phyloP scores from a whole-genome alignment of 2,797 vertebrate genomes.

The Amblyraja radiata region DNA sequence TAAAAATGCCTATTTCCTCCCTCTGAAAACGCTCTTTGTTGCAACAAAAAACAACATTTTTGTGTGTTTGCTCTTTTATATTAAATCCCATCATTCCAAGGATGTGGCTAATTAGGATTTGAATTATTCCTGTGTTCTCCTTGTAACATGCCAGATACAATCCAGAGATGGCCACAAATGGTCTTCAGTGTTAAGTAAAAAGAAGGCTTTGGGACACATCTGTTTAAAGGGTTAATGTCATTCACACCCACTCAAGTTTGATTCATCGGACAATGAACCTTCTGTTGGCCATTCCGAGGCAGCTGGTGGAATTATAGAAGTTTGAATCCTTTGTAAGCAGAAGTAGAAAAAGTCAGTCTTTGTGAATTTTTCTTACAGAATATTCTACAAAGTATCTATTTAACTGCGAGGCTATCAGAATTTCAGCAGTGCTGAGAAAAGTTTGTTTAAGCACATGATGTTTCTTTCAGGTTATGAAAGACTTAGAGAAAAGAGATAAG shows the following conservation, averaged over 20 bases:
- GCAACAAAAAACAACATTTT: slow-evolving; percentile 34
- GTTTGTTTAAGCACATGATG: slow-evolving; percentile 15
- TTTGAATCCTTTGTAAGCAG: slow-evolving; percentile 23
- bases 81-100: slow-evolving; percentile 36
- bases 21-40: slow-evolving; percentile 26
- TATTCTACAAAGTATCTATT: not conserved
- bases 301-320: slow-evolving; percentile 27
- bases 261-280: slow-evolving; percentile 30
- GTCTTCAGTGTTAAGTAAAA: slow-evolving; percentile 28
- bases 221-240: slow-evolving; percentile 37
- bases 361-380: slow-evolving; percentile 17
- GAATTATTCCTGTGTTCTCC: slow-evolving; percentile 31
- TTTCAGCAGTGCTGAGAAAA: slow-evolving; percentile 3
- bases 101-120: slow-evolving; percentile 32
- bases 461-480: not conserved
- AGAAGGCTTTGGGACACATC: slow-evolving; percentile 16
- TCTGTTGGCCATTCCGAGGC: slow-evolving; percentile 26
- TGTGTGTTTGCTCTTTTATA: slow-evolving; percentile 33
- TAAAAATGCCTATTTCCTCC: slow-evolving; percentile 20
- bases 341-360: slow-evolving; percentile 24
- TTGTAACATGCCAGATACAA: slow-evolving; percentile 29
- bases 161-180: slow-evolving; percentile 24
- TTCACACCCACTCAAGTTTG: slow-evolving; percentile 37
- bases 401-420: not conserved
- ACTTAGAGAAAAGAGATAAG: not conserved